Evolutionary conservation across 2,113 vertebrate genomes (phyloP), one percentile per base, ranked within the genome.

Genomic region (Clarias magur): DNA sequence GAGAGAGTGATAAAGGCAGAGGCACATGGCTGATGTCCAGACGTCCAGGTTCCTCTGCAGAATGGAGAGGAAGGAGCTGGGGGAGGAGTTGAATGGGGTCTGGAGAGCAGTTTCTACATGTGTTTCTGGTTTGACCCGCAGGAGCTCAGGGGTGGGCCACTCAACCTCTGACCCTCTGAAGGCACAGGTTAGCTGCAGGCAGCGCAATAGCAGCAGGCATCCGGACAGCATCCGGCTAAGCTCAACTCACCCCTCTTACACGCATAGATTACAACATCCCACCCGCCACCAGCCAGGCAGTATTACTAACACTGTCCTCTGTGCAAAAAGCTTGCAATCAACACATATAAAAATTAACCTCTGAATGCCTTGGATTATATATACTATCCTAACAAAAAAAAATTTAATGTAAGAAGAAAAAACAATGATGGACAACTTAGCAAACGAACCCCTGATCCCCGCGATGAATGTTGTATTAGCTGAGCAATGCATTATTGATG

Each of bases 401-500:
- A 75, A 67, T 48, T 25, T 1, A 70, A 68, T 65, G 89, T 30
- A 86, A 90, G 60, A 70, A 89, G 23, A 21, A 60, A 86, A 67
- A 48, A 87, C 42, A 10, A 34, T 80, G 83, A 89, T 72, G 73
- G 72, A 86, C 73, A 82, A 38, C 60, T 89, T 65, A 86, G 86
- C 80, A 70, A 60, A 75, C 81, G 85, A 89, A 84, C 86, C 82
- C 62, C 86, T 92, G 80, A 91, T 90, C 85, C 84, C 78, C 79
- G 89, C 76, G 82, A 91, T 89, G 83, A 90, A 88, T 80, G 87
- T 79, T 78, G 79, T 87, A 75, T 91, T 78, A 87, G 91, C 87
- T 85, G 25, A 87, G 65, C 70, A 16, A 38, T 91, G 88, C 86
- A 90, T 92, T 92, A 91, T 91, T 91, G 85, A 91, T 90, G 89